phyloP scores from a whole-genome alignment of 2,888 invertebrate genomes.

The Cheilosia vernalis region DNA sequence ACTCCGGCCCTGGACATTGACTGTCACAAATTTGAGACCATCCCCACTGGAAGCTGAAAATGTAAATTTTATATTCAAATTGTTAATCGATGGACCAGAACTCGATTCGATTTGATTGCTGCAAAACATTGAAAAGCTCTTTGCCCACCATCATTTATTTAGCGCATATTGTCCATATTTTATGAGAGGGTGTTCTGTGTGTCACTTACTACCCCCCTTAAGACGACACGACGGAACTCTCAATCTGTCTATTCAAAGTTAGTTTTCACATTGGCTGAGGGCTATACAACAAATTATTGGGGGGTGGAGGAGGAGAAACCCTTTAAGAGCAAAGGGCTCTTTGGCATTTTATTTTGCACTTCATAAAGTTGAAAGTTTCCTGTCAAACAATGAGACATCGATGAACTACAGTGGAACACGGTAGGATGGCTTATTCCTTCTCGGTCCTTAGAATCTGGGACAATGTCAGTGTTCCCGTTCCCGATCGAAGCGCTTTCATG shows the following conservation, averaged over 20 bases:
- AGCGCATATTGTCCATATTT: conserved; percentile 46
- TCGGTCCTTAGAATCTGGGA: conserved; percentile 13
- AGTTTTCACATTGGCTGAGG: background rate
- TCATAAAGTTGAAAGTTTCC: conserved; percentile 69
- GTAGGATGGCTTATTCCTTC: conserved; percentile 43
- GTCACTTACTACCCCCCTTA: conserved; percentile 2
- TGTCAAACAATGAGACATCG: conserved; percentile 69
- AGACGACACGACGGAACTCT: background rate
- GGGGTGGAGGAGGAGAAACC: conserved; percentile 18
- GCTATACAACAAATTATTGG: background rate
- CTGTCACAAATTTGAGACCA: background rate
- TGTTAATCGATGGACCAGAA: conserved; percentile 58
- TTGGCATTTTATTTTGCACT: conserved; percentile 67
- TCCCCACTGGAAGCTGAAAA: conserved; percentile 11
- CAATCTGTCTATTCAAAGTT: conserved; percentile 21
- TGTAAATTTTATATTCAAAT: conserved; percentile 50
- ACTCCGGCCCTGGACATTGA: background rate
- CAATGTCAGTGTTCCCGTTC: conserved; percentile 43
- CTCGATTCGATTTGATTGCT: conserved; percentile 55
- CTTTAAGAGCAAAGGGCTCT: conserved; percentile 54
- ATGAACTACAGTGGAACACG: conserved; percentile 43
- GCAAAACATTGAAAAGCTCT: conserved; percentile 63
- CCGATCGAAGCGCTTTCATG: conserved; percentile 38
- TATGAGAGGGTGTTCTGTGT: conserved; percentile 45
- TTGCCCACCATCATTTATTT: conserved; percentile 65